Base-by-base conservation (phyloP, 2,113 vertebrate genomes). In the Rhea pennata region DNA sequence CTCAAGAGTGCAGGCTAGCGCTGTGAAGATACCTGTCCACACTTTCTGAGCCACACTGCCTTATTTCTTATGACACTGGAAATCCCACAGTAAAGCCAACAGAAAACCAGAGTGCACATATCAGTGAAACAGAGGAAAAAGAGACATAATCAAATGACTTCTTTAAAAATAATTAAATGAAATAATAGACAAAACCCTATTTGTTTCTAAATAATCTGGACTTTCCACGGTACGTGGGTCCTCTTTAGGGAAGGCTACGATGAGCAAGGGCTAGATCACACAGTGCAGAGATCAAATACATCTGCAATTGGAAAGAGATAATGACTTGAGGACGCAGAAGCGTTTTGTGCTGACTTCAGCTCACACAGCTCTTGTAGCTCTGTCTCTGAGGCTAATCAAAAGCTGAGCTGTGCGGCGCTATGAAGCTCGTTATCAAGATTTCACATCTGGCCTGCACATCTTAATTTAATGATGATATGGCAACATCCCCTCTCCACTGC, bases 381-480 rank as follows among this genome's bases (percentile, higher is more conserved):
- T 78, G 93, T 66, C 17, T 21, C 33, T 19, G 33, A 84, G 79
- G 80, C 54, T 80, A 53, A 88, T 81, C 87, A 50, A 51, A 20
- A 82, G 53, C 76, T 0, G 0, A 96, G 94, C 82, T 4, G 22
- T 2, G 0, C 0, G 89, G 77, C 44, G 69, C 90, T 86, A 51
- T 92, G 95, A 96, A 94, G 86, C 81, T 94, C 31, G 3, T 93
- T 96, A 97, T 96, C 92, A 40, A 88, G 72, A 82, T 53, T 71
- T 76, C 95, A 93, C 96, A 97, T 96, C 97, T 97, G 97, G 91
- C 81, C 86, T 23, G 62, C 36, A 70, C 93, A 91, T 94, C 97
- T 84, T 95, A 95, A 97, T 97, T 95, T 96, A 97, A 96, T 88
- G 96, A 93, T 87, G 84, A 90, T 91, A 96, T 27, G 65, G 95